Percentiles rank a stretch among this genome's conserved stretches.
Evolutionary conservation across 2,797 vertebrate genomes (phyloP).

Genomic region (Otus scops): DNA sequence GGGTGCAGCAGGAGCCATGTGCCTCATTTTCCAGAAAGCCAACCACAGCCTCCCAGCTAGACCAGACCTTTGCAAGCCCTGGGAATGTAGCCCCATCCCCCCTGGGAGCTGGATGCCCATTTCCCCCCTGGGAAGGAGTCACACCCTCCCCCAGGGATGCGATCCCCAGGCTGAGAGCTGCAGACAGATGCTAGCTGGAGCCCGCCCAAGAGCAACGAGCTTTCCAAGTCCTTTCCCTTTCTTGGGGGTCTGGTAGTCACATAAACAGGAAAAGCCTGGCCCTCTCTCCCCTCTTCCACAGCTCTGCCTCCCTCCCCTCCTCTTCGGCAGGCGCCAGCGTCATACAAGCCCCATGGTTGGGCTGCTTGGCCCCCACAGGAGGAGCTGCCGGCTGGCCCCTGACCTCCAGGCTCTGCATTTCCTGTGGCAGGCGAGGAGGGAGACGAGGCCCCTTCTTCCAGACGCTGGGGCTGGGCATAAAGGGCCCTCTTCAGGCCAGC

Average conservation of each 20-base stretch:
- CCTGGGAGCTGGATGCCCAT: background rate
- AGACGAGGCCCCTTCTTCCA: constrained; percentile 58
- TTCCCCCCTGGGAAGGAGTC: background rate
- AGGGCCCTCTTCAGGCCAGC: background rate
- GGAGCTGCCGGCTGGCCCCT: constrained; percentile 60
- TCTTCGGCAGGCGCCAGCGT: background rate
- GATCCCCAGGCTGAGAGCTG: background rate
- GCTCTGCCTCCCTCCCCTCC: background rate
- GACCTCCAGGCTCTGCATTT: constrained; percentile 64
- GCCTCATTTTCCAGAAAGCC: background rate
- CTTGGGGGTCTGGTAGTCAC: constrained; percentile 59
- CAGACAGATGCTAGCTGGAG: background rate
- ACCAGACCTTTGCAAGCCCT: background rate
- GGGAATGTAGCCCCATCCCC: background rate
- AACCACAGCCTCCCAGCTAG: background rate
- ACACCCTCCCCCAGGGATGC: background rate
- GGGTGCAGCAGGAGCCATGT: background rate
- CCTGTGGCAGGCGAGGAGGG: constrained; percentile 51
- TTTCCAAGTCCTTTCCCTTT: constrained; percentile 57
- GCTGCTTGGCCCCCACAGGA: constrained; percentile 30
- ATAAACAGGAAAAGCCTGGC: constrained; percentile 73
- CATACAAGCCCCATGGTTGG: background rate
- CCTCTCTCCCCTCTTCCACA: background rate
- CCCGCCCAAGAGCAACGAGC: background rate
- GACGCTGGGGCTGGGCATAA: background rate